phyloP scores from a whole-genome alignment of 2,113 vertebrate genomes.

The Morone chrysops region DNA sequence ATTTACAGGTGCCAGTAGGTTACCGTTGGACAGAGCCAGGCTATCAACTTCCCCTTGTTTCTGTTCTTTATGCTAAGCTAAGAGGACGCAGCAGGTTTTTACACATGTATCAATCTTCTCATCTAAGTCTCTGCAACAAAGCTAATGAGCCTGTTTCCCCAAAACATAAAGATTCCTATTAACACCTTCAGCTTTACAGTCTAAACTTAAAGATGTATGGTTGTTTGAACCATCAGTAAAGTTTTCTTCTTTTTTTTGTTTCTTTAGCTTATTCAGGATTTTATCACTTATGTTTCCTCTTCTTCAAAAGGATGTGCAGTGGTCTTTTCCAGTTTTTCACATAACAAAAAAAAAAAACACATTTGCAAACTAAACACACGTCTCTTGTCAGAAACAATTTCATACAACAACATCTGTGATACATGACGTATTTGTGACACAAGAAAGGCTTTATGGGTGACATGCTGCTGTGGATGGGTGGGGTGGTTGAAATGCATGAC shows the following conservation, averaged over 20 bases:
- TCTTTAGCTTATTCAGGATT: conserved; percentile 75
- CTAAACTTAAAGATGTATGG: conserved; percentile 3
- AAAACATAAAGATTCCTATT: background rate
- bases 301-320: conserved; percentile 72
- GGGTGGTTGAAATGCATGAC: conserved; percentile 23
- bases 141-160: background rate
- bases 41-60: background rate
- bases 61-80: background rate
- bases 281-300: conserved; percentile 47
- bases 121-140: background rate
- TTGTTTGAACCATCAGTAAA: conserved; percentile 29
- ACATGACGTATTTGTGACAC: conserved; percentile 47
- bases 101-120: background rate
- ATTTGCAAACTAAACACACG: conserved; percentile 47
- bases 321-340: conserved; percentile 83
- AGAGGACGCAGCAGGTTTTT: too few relatives aligned
- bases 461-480: conserved; percentile 38
- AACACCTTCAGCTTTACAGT: conserved; percentile 45
- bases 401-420: conserved; percentile 45
- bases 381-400: conserved; percentile 54
- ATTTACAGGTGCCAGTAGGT: too few relatives aligned
- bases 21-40: background rate
- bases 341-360: conserved; percentile 46
- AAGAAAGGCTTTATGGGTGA: conserved; percentile 51
- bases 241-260: conserved; percentile 20